Evolutionary conservation across 2,113 vertebrate species (phyloP).

Genomic region (Poeciliopsis prolifica): DNA sequence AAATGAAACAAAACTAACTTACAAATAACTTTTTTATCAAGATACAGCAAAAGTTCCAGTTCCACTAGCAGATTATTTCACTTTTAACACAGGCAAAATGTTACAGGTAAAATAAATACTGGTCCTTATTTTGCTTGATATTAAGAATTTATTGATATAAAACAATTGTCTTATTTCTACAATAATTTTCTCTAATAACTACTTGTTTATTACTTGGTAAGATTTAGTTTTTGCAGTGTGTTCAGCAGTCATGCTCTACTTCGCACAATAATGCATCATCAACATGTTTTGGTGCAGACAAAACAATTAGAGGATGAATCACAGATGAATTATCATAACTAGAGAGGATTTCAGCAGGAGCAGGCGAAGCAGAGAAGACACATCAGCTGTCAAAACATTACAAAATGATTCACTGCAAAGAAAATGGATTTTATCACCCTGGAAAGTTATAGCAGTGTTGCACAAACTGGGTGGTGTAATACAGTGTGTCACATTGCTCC

Average conservation of each 20-base stretch:
- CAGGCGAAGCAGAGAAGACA: background rate
- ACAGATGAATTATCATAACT: background rate
- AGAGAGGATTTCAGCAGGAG: background rate
- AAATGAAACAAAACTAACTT: too few species aligned
- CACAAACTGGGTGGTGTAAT: conserved; percentile 10
- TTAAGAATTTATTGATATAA: too few species aligned
- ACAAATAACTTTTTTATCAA: too few species aligned
- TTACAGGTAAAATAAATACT: too few species aligned
- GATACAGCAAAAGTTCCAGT: too few species aligned
- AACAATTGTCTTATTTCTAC: too few species aligned
- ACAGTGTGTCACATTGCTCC: background rate
- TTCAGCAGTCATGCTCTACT: background rate
- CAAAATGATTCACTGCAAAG: background rate
- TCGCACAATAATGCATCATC: conserved; percentile 6
- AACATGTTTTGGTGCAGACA: conserved; percentile 13
- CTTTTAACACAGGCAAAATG: too few species aligned
- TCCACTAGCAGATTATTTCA: too few species aligned
- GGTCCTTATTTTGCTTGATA: too few species aligned
- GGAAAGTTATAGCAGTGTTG: conserved; percentile 14
- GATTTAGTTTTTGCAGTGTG: too few species aligned
- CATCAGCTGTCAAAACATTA: background rate
- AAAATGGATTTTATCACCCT: conserved; percentile 2
- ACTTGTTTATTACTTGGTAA: too few species aligned
- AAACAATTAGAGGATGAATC: conserved; percentile 15
- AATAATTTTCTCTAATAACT: too few species aligned